Percentiles rank a stretch among this genome's conserved stretches.
These are phyloP conservation scores for Limulus polyphemus DNA, from an alignment of 2,888 invertebrate genomes.

Conservation along the genomic window DNA sequence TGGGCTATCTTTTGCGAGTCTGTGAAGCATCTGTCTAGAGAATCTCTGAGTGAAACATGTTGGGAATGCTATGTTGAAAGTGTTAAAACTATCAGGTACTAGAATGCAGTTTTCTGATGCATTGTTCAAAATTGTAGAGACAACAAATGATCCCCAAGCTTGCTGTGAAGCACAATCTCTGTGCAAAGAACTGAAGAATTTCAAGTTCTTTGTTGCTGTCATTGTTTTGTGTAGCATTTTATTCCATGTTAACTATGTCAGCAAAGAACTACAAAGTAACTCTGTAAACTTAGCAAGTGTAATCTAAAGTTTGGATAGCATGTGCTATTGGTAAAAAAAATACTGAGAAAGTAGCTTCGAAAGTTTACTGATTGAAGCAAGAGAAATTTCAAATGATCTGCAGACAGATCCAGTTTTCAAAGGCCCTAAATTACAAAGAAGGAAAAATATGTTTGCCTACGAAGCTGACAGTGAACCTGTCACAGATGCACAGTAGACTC, in stretches of 20 bases:
- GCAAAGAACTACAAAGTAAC: slow-evolving; percentile 4
- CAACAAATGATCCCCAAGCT: neutral
- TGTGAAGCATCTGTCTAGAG: neutral
- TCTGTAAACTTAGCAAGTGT: too few species aligned
- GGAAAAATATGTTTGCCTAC: too few species aligned
- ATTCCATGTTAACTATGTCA: neutral
- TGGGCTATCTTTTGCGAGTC: too few species aligned
- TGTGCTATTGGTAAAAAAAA: too few species aligned
- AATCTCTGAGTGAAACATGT: slow-evolving; percentile 6
- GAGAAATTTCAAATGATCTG: too few species aligned
- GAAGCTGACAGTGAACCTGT: too few species aligned
- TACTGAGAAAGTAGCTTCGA: too few species aligned
- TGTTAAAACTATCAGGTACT: slow-evolving; percentile 5
- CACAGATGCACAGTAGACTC: too few species aligned
- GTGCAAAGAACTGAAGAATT: neutral
- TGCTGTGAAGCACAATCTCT: slow-evolving; percentile 2
- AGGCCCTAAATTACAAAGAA: too few species aligned
- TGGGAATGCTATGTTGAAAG: slow-evolving; percentile 8
- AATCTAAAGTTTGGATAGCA: too few species aligned
- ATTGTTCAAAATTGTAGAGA: slow-evolving; percentile 2
- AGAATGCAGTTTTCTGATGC: slow-evolving; percentile 4
- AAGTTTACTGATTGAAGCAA: too few species aligned
- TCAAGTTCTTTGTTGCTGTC: slow-evolving; percentile 2
- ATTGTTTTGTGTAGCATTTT: neutral
- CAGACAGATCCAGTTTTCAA: too few species aligned